Evolutionary conservation across 2,113 vertebrate species (phyloP), one percentile per base, ranked within the genome.

Genomic region (Etheostoma spectabile): DNA sequence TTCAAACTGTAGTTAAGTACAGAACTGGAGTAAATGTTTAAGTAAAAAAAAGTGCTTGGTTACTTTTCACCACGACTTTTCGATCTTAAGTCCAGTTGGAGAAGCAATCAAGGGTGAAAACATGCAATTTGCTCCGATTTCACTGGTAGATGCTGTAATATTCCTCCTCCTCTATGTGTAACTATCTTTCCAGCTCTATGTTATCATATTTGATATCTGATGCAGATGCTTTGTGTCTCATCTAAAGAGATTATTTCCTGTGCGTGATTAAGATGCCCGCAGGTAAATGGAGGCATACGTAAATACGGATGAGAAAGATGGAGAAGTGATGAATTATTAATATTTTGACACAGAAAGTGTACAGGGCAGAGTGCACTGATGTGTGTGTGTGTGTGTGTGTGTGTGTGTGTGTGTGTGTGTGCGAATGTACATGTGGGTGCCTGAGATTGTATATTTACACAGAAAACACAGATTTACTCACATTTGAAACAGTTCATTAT

Each of bases 241-340:
- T 77, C 73, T 68, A 49, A 67, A 79, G 61, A 83, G 80, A 68
- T 84, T 66, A 24, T 38, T 52, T 69, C 79, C 85, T 88, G 70
- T 49, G 51, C 67, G 75, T 76, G 83, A 89, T 61, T 84, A 86
- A 80, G 85, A 79, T 75, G 77, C 69, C 84, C 3, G 59, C 27
- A 76, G 86, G 80, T 71, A 85, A 71, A 83, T 16, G 42, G 30
- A 66, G 60, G 49, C 76, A 82, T 86, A 61, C 12, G 30, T 30
- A 77, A 65, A 84, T 51, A 80, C 2, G 7, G 38, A 24, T 18
- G 35, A 71, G 45, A 59, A 45, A 80, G 79, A 86, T 27, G 72
- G 82, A 84, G 67, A 19, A 33, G 60, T 49, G 0, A 88, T 92
- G 86, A 88, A 93, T 93, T 88, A 93, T 91, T 93, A 86, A 93